Conservation (phyloP, 2,797 vertebrate species). For the Enteromius treurensis region DNA sequence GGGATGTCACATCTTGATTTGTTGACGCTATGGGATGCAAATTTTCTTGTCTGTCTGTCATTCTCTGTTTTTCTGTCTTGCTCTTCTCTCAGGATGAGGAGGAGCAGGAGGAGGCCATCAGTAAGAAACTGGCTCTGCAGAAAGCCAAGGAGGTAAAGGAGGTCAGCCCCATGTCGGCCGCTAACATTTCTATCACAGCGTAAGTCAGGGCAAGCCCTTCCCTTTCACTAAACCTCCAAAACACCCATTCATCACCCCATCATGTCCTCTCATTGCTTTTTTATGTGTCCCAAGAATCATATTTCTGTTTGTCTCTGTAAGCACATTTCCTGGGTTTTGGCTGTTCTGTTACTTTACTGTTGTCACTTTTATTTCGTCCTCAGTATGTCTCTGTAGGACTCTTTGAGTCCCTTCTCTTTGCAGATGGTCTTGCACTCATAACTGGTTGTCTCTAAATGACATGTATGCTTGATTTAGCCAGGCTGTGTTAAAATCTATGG, state of each 20-base stretch:
- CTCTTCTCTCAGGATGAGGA: slow-evolving; percentile 86
- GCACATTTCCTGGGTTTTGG: slow-evolving; percentile 10
- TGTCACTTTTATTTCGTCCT: slow-evolving; percentile 44
- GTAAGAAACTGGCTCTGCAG: slow-evolving; percentile 92
- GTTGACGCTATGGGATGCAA: slow-evolving; percentile 22
- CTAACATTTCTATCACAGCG: slow-evolving; percentile 94
- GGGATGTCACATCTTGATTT: slow-evolving; percentile 49
- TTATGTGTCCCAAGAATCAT: not conserved
- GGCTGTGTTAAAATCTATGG: not conserved
- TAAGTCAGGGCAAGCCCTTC: slow-evolving; percentile 76
- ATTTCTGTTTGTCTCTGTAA: slow-evolving; percentile 3
- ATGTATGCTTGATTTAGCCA: not conserved
- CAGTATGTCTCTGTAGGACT: slow-evolving; percentile 38
- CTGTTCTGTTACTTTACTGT: slow-evolving; percentile 35
- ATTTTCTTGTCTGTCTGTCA: not conserved
- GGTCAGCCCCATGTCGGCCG: slow-evolving; percentile 94
- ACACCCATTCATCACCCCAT: slow-evolving; percentile 18
- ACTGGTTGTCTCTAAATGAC: slow-evolving; percentile 17
- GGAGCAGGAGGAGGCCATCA: slow-evolving; percentile 96
- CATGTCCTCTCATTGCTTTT: slow-evolving; percentile 2
- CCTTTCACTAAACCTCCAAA: slow-evolving; percentile 8
- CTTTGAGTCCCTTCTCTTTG: slow-evolving; percentile 44
- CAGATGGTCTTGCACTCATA: slow-evolving; percentile 6
- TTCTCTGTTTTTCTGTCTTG: slow-evolving; percentile 38
- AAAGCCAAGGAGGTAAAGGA: slow-evolving; percentile 97